phyloP scores from a whole-genome alignment of 2,113 vertebrate genomes.

The Brachyistius frenatus region DNA sequence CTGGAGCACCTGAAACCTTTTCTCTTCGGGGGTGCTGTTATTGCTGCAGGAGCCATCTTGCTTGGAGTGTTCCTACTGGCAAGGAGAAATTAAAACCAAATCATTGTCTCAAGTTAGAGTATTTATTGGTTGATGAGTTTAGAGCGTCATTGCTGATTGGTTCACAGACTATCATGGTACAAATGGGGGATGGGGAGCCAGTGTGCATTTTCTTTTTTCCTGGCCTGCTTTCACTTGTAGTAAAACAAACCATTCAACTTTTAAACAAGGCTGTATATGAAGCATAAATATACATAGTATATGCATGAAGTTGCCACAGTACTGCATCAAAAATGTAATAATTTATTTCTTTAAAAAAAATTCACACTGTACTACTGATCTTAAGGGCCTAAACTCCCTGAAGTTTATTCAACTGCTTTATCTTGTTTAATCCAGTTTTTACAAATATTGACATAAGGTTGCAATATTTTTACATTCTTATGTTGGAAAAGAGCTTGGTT shows the following conservation, averaged over 20 bases:
- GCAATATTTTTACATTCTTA: constrained; percentile 58
- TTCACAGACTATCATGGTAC: constrained; percentile 73
- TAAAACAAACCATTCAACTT: constrained; percentile 55
- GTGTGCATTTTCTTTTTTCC: constrained; percentile 54
- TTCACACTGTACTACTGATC: constrained; percentile 25
- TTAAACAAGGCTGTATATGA: constrained; percentile 56
- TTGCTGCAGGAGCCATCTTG: constrained; percentile 84
- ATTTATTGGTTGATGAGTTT: constrained; percentile 63
- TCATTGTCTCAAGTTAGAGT: constrained; percentile 40
- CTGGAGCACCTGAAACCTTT: constrained; percentile 86
- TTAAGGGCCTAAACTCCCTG: constrained; percentile 35
- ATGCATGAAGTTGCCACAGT: constrained; percentile 74
- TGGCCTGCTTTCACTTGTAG: constrained; percentile 65
- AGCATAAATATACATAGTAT: constrained; percentile 52
- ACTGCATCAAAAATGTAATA: constrained; percentile 53
- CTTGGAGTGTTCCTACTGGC: constrained; percentile 83
- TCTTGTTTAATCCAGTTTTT: constrained; percentile 52
- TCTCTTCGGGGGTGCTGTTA: constrained; percentile 83
- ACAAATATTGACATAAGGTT: constrained; percentile 51
- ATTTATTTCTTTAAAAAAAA: constrained; percentile 30
- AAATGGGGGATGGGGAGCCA: constrained; percentile 63
- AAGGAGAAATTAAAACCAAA: constrained; percentile 82
- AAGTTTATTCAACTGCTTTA: constrained; percentile 58
- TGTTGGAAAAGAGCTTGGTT: constrained; percentile 47
- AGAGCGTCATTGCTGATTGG: constrained; percentile 57